Evolutionary conservation across 2,113 vertebrate genomes (phyloP), one percentile per base, ranked within the genome.

Genomic region (Vidua chalybeata): DNA sequence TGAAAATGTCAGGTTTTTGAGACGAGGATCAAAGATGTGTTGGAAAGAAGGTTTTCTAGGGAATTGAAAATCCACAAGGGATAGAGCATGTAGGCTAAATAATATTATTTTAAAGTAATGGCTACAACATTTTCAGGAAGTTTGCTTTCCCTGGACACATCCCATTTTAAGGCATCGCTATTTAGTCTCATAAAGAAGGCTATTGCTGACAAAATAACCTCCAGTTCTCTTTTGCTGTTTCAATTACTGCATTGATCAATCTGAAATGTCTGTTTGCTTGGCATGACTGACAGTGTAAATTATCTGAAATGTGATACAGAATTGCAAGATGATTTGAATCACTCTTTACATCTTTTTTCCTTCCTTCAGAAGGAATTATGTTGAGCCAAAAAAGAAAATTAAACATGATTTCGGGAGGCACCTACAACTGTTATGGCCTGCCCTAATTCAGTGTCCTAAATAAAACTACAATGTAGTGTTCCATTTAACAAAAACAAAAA

Each of bases 111-210:
- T 79, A 89, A 92, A 48, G 79, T 59, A 83, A 92, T 92, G 76
- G 66, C 61, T 78, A 88, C 90, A 94, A 93, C 84, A 89, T 87
- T 92, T 87, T 95, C 92, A 96, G 96, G 87, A 96, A 94, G 89
- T 73, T 95, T 86, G 87, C 87, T 92, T 81, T 95, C 93, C 82
- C 87, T 84, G 84, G 95, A 91, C 72, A 95, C 91, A 95, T 96
- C 89, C 92, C 87, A 95, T 96, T 96, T 96, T 80, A 97, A 95
- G 91, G 72, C 95, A 97, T 95, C 92, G 82, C 93, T 97, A 91
- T 97, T 97, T 69, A 68, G 85, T 93, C 90, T 97, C 84, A 92
- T 96, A 96, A 97, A 93, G 92, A 77, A 77, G 1, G 0, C 58
- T 83, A 22, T 71, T 92, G 84, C 95, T 94, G 90, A 91, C 84